These are phyloP conservation scores for Carcharodon carcharias DNA, from an alignment of 2,797 vertebrate genomes.

Conservation along the genomic window DNA sequence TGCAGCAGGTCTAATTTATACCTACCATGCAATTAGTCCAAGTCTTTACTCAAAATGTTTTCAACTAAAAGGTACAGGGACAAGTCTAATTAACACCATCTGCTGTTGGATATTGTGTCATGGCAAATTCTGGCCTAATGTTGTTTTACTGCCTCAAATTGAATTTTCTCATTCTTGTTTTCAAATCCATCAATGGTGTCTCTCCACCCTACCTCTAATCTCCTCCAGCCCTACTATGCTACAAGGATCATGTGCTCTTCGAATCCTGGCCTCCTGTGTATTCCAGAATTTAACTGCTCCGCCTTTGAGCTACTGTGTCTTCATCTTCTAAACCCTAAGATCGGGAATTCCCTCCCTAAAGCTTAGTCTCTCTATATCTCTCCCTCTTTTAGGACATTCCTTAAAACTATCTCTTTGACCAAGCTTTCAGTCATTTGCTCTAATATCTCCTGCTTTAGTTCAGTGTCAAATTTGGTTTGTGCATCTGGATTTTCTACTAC, in stretches of 20 bases:
- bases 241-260: not conserved
- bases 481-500: too few relatives aligned
- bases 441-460: too few relatives aligned
- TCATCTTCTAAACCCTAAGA: not conserved
- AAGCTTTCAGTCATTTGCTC: too few relatives aligned
- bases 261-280: not conserved
- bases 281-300: not conserved
- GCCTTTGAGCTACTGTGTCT: too few relatives aligned
- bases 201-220: not conserved
- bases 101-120: not conserved
- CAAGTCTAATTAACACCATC: not conserved
- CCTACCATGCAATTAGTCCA: not conserved
- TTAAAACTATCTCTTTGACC: too few relatives aligned
- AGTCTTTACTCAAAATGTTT: not conserved
- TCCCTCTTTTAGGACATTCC: too few relatives aligned
- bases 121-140: not conserved
- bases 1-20: not conserved
- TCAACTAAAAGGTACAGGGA: not conserved
- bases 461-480: too few relatives aligned
- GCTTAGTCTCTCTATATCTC: too few relatives aligned
- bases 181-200: too few relatives aligned
- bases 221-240: not conserved
- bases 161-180: not conserved
- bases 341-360: not conserved
- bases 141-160: not conserved